Conservation (phyloP, 2,888 invertebrate genomes). For the Ischnus inquisitorius region DNA sequence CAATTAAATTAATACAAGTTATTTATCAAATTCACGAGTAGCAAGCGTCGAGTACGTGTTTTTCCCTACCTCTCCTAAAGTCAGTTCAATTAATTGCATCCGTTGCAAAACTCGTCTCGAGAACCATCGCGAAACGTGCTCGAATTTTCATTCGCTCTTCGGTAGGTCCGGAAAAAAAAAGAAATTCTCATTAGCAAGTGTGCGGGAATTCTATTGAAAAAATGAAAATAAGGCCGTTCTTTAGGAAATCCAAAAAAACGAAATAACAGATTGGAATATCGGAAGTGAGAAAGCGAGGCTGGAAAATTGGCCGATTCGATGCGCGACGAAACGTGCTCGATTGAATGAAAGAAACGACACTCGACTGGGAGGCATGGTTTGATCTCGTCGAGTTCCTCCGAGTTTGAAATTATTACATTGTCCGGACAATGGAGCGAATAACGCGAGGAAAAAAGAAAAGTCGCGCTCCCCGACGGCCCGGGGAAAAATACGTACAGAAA, state of each 20-base stretch:
- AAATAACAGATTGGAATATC: neutral
- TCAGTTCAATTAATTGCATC: conserved; percentile 32
- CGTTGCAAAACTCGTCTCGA: conserved; percentile 27
- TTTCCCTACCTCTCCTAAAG: neutral
- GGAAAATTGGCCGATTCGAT: conserved; percentile 32
- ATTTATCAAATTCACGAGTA: neutral
- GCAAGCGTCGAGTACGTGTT: neutral
- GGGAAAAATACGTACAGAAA: conserved; percentile 21
- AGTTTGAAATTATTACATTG: conserved; percentile 60
- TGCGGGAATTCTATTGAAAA: neutral
- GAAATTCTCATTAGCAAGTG: neutral
- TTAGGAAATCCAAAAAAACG: neutral
- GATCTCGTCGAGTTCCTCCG: conserved; percentile 51
- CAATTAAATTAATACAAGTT: conserved; percentile 14
- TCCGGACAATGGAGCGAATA: conserved; percentile 27
- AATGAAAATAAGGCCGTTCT: neutral
- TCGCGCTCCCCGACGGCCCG: neutral
- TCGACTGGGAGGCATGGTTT: conserved; percentile 32
- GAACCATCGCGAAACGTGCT: neutral
- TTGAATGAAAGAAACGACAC: conserved; percentile 53
- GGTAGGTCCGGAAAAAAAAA: neutral
- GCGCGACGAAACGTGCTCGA: conserved; percentile 49
- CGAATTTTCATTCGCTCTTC: neutral
- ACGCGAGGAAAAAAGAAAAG: conserved; percentile 16
- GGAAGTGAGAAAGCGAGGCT: neutral